phyloP scores from a whole-genome alignment of 2,888 invertebrate species.

The Melieria crassipennis region DNA sequence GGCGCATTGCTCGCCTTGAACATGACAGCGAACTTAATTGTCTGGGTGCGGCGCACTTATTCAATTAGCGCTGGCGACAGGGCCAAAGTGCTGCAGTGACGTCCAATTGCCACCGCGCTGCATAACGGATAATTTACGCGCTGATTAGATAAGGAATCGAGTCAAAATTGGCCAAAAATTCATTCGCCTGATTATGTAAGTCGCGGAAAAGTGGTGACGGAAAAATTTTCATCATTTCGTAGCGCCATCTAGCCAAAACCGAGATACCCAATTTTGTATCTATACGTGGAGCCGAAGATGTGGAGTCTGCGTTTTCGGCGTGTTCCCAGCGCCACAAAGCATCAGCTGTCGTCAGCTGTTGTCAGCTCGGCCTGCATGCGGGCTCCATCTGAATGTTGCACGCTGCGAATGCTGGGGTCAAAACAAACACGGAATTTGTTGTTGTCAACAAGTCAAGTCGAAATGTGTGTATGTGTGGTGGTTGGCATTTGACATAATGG shows the following conservation, averaged over 20 bases:
- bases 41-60: slow-evolving; percentile 49
- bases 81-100: slow-evolving; percentile 8
- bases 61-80: slow-evolving; percentile 14
- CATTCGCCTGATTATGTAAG: slow-evolving; percentile 53
- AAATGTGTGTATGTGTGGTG: too few relatives aligned
- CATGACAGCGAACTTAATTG: slow-evolving; percentile 18
- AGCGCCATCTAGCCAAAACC: slow-evolving; percentile 54
- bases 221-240: slow-evolving; percentile 47
- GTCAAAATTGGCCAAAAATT: slow-evolving; percentile 17
- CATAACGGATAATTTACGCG: slow-evolving; percentile 22
- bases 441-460: too few relatives aligned
- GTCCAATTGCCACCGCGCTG: slow-evolving; percentile 16
- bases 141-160: slow-evolving; percentile 16
- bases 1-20: neutral
- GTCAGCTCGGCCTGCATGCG: neutral
- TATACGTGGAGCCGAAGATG: slow-evolving; percentile 56
- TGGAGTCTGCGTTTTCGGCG: slow-evolving; percentile 59
- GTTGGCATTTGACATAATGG: neutral
- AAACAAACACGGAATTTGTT: neutral
- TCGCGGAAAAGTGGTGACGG: slow-evolving; percentile 13
- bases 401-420: neutral
- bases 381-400: neutral
- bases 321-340: slow-evolving; percentile 3
- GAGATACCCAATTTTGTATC: slow-evolving; percentile 57
- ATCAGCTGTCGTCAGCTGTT: slow-evolving; percentile 22